Evolutionary conservation across 2,113 vertebrate species (phyloP), one percentile per base, ranked within the genome.

Genomic region (Thermophis baileyi): DNA sequence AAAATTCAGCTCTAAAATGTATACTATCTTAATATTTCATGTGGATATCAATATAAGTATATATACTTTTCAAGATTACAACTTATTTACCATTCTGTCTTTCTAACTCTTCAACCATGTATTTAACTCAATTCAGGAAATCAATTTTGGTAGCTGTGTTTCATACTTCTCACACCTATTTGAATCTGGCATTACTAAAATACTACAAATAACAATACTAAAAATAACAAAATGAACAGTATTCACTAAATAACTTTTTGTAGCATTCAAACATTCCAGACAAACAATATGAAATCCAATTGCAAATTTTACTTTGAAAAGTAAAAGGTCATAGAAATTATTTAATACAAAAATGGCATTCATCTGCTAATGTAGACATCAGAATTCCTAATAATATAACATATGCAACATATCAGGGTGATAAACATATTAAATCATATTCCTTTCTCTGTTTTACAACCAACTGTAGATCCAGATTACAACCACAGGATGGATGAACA

Each of bases 61-160:
- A 53, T 51, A 40, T 25, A 49, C n/a, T 35, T 90, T 27, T 63
- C 44, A 49, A 69, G 16, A 30, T 63, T 35, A 57, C 24, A 49
- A 30, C 40, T 69, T 91, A 44, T 85, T 27, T 44, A 85, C 27
- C 2, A 4, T 35, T 44, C 11, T 54, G 10, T 27, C 24, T n/a
- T 49, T 90, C 55, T 49, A 63, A 20, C 54, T 53, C 54, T 81
- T n/a, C 93, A 95, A 93, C 90, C 93, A 91, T 63, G 93, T 10
- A 95, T 91, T 96, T 92, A 95, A 88, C 90, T 88, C 91, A 94
- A 63, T 97, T 95, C 89, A 92, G 93, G 89, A 40, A 95, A 49
- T 95, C 22, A 90, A 5, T 85, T 51, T 1, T 95, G 91, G 47
- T 85, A 96, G 44, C 74, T 93, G 7, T 22, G 92, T 4, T 25